These are phyloP conservation scores for Xanthostigma xanthostigma DNA, from an alignment of 2,888 invertebrate species.

Conservation along the genomic window DNA sequence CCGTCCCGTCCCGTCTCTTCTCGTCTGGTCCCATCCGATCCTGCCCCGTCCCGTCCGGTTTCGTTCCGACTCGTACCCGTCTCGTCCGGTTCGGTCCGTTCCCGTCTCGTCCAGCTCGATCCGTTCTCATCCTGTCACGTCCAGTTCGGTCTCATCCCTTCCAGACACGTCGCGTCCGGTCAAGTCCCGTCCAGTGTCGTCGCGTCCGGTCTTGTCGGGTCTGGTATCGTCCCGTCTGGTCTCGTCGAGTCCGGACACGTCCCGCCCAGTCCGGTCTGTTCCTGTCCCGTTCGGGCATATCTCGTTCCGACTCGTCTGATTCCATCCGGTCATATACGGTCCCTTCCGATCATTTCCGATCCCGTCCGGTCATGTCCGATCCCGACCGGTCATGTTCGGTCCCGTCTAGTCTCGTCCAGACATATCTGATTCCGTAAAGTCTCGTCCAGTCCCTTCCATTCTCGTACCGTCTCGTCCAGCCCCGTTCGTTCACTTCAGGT, in stretches of 20 bases:
- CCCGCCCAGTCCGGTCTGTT: conserved; percentile 2
- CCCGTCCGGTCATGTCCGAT: conserved; percentile 3
- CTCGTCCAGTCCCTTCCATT: conserved; percentile 2
- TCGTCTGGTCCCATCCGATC: conserved; percentile 5
- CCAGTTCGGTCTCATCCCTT: conserved; percentile 7
- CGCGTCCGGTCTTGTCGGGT: conserved; percentile 7
- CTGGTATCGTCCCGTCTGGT: conserved; percentile 3
- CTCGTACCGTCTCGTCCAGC: conserved; percentile 3
- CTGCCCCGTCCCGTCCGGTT: conserved; percentile 5
- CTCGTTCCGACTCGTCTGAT: conserved; percentile 3
- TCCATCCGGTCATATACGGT: conserved; percentile 3
- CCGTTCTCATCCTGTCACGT: conserved; percentile 7
- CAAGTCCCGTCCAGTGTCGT: conserved; percentile 6
- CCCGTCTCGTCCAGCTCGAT: conserved; percentile 7
- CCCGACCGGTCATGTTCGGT: conserved; percentile 2
- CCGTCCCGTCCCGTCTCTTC: conserved; percentile 21
- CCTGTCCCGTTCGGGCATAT: conserved; percentile 1
- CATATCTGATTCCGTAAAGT: conserved; percentile 3
- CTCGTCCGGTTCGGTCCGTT: conserved; percentile 6
- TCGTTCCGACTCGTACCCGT: conserved; percentile 5
- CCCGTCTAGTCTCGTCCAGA: conserved; percentile 3
- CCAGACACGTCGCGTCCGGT: conserved; percentile 7
- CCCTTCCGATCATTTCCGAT: conserved; percentile 1
- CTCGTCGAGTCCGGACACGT: conserved; percentile 2
- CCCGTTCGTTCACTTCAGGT: conserved; percentile 4